These are phyloP conservation scores for Cichladusa arquata DNA, from an alignment of 2,113 vertebrate genomes.

Conservation along the genomic window DNA sequence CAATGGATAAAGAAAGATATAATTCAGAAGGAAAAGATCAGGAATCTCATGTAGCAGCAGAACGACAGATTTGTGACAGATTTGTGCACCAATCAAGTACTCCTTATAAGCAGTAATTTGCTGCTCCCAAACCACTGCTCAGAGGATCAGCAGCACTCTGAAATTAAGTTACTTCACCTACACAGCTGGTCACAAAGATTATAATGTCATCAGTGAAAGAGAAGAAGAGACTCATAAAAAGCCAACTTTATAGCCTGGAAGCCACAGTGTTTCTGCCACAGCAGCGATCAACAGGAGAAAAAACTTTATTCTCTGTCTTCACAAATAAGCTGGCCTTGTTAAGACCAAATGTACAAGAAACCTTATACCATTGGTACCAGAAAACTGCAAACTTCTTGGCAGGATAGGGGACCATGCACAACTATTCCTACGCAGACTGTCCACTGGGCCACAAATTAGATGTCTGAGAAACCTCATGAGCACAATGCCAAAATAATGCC, in stretches of 20 bases:
- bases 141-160: neutral
- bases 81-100: neutral
- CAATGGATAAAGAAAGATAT: neutral
- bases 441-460: neutral
- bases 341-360: neutral
- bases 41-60: neutral
- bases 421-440: neutral
- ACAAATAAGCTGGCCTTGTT: neutral
- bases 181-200: neutral
- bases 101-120: neutral
- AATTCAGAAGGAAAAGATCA: neutral
- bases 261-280: neutral
- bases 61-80: neutral
- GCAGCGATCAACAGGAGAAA: neutral
- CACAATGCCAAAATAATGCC: neutral
- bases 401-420: neutral
- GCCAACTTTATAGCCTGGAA: neutral
- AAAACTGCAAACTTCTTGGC: neutral
- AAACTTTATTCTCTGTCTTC: neutral
- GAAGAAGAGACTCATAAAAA: neutral
- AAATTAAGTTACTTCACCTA: constrained; percentile 3
- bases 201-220: neutral
- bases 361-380: neutral
- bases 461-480: neutral
- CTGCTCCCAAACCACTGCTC: neutral